phyloP scores from a whole-genome alignment of 2,797 vertebrate species.

The Anabas testudineus region DNA sequence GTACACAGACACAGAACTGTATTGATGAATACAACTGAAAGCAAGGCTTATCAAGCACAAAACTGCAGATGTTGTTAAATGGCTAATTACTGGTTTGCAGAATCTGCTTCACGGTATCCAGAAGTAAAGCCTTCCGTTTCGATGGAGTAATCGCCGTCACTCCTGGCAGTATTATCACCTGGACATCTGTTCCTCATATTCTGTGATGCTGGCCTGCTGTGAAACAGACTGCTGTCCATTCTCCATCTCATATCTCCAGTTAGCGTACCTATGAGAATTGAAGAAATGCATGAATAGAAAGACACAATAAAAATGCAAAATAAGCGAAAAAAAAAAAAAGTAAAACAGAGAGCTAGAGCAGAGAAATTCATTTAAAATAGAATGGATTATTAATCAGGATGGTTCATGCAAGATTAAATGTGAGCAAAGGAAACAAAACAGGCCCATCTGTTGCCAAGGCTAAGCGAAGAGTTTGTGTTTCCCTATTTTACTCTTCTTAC shows the following conservation, averaged over 20 bases:
- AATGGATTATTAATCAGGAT: conserved; percentile 27
- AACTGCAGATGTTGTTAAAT: conserved; percentile 63
- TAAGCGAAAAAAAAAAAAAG: not conserved
- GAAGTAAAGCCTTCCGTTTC: conserved; percentile 41
- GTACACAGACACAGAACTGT: conserved; percentile 42
- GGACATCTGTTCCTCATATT: conserved; percentile 62
- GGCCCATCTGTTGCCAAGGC: conserved; percentile 41
- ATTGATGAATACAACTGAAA: conserved; percentile 49
- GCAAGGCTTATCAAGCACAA: conserved; percentile 21
- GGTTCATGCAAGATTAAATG: conserved; percentile 33
- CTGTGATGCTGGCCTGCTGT: conserved; percentile 43
- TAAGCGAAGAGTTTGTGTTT: not conserved
- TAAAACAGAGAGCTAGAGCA: not conserved
- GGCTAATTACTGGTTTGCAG: conserved; percentile 55
- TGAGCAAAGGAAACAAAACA: conserved; percentile 33
- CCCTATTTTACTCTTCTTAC: conserved; percentile 2
- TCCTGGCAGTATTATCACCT: conserved; percentile 56
- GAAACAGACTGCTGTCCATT: conserved; percentile 50
- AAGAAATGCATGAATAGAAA: conserved; percentile 15
- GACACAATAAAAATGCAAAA: conserved; percentile 19
- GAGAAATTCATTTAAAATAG: conserved; percentile 12
- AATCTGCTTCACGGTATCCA: conserved; percentile 22
- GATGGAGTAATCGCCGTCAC: conserved; percentile 49
- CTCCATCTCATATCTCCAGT: conserved; percentile 5
- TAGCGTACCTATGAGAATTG: conserved; percentile 14